phyloP scores from a whole-genome alignment of 2,888 invertebrate species.

The Conops quadrifasciatus region DNA sequence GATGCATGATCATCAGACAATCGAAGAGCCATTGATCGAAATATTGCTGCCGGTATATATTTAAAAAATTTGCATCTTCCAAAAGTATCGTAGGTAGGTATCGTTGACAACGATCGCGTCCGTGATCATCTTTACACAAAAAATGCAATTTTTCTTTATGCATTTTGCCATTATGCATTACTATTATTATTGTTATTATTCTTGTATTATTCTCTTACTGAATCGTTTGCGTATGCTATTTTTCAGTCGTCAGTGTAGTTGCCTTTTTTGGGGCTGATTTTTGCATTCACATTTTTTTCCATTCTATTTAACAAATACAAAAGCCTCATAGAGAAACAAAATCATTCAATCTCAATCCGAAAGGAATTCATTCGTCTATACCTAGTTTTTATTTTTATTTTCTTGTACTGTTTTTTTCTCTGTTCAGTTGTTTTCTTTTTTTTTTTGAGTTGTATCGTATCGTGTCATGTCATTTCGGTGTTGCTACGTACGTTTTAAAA shows the following conservation, averaged over 20 bases:
- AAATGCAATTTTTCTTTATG: not conserved
- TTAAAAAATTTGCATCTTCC: not conserved
- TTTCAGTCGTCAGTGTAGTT: slow-evolving; percentile 1
- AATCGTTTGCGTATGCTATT: not conserved
- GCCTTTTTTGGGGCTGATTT: not conserved
- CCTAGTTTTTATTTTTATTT: not conserved
- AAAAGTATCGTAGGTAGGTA: not conserved
- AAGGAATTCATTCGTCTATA: not conserved
- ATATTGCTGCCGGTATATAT: not conserved
- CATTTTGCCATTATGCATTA: not conserved
- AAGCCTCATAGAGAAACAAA: not conserved
- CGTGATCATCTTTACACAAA: not conserved
- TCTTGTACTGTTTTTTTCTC: no score
- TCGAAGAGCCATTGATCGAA: not conserved
- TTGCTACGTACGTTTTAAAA: not conserved
- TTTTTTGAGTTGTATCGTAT: no score
- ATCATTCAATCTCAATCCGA: not conserved
- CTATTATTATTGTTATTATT: not conserved
- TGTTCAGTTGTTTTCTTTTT: no score
- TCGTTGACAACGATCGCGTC: not conserved
- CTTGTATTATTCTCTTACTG: not conserved
- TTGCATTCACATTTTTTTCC: not conserved
- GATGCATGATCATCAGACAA: not conserved
- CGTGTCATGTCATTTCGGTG: no score
- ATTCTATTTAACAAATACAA: slow-evolving; percentile 8